phyloP scores from a whole-genome alignment of 2,113 vertebrate species.

The Oriolus oriolus region DNA sequence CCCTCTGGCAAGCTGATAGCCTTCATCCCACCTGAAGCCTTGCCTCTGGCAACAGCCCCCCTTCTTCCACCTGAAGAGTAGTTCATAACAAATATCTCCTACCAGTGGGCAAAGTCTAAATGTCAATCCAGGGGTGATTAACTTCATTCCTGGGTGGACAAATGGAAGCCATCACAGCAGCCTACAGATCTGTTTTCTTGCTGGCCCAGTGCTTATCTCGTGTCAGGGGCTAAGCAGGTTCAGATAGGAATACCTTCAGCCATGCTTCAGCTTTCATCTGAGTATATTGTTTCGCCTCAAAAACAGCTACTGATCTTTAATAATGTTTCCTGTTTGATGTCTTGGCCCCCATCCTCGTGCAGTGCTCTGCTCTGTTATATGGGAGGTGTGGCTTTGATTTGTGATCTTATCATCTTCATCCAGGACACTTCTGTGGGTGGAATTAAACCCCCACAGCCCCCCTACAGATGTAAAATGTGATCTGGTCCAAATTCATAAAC shows the following conservation, averaged over 20 bases:
- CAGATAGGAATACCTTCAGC: background rate
- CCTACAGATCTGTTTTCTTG: background rate
- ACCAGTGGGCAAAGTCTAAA: background rate
- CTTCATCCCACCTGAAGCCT: background rate
- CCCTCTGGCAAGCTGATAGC: background rate
- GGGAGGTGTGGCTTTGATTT: slow-evolving; percentile 35
- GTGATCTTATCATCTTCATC: slow-evolving; percentile 5
- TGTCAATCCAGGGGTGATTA: background rate
- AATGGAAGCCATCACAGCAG: background rate
- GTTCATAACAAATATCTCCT: background rate
- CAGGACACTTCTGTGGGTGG: background rate
- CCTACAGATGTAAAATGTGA: background rate
- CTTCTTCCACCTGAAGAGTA: background rate
- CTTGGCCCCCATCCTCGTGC: background rate
- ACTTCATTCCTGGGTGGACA: background rate
- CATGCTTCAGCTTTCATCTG: background rate
- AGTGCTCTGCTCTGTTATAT: background rate
- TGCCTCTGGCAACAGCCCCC: background rate
- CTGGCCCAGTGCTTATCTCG: background rate
- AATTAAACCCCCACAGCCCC: background rate
- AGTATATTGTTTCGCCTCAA: background rate
- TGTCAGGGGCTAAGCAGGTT: background rate
- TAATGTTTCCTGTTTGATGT: background rate
- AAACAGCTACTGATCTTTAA: slow-evolving; percentile 12
- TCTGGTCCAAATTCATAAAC: background rate